Percentiles rank a stretch among this genome's conserved stretches.
Evolutionary conservation across 1,140 invertebrate genomes (phyloP).

Genomic region (Cyclargus thomasi): DNA sequence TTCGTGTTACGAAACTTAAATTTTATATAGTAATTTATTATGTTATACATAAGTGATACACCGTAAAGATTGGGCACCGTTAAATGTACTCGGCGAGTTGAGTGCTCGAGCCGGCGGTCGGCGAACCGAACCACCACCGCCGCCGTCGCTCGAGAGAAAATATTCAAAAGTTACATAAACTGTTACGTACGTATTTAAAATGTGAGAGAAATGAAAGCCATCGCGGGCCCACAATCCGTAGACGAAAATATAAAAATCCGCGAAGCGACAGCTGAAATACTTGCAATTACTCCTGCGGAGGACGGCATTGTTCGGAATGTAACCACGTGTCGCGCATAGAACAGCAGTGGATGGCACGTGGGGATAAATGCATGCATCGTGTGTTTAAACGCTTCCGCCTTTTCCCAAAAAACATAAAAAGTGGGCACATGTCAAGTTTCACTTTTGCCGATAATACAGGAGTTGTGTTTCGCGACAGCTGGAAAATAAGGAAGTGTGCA

Average conservation of each 20-base stretch:
- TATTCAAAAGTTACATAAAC: conserved; percentile 15
- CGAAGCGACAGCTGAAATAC: not conserved
- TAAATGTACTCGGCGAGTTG: conserved; percentile 64
- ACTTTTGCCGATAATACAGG: conserved; percentile 57
- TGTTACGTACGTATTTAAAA: conserved; percentile 7
- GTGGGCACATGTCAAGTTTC: conserved; percentile 38
- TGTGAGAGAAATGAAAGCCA: conserved; percentile 5
- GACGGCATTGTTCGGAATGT: conserved; percentile 4
- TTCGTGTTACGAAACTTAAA: not conserved
- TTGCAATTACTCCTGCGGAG: not conserved
- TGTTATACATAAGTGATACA: conserved; percentile 22
- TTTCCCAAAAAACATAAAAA: conserved; percentile 39
- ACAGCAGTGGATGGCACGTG: conserved; percentile 22
- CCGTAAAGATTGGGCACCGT: conserved; percentile 52
- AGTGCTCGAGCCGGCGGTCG: conserved; percentile 64
- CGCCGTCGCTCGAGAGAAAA: conserved; percentile 16
- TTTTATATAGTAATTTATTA: conserved; percentile 24
- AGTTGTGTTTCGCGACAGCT: conserved; percentile 57
- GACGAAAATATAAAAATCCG: not conserved
- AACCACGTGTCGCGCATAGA: conserved; percentile 23
- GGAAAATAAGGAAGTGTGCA: conserved; percentile 51
- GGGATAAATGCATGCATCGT: conserved; percentile 30
- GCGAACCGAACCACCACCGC: conserved; percentile 49
- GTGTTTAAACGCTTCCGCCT: conserved; percentile 26
- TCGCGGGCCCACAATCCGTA: not conserved